A percentile compares a stretch with the other conserved stretches of the same genome.
Conservation (phyloP, 1,140 invertebrate genomes). For the Drosophila repleta region DNA sequence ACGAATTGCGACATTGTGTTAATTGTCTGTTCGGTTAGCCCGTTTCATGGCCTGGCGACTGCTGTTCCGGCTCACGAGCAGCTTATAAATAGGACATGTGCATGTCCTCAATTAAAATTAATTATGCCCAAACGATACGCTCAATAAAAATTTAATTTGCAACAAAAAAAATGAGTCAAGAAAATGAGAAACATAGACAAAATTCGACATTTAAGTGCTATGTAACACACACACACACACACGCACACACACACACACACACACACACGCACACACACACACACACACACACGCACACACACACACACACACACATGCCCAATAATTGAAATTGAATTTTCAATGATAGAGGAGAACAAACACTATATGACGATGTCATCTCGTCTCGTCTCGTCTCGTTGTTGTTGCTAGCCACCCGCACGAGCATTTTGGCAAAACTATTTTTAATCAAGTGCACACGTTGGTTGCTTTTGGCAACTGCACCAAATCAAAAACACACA, state of each 20-base stretch:
- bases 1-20: slow-evolving; percentile 19
- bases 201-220: slow-evolving; percentile 72
- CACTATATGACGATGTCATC: slow-evolving; percentile 42
- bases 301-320: slow-evolving; percentile 23
- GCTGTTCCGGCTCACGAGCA: slow-evolving; percentile 31
- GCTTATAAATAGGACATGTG: slow-evolving; percentile 30
- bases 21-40: slow-evolving; percentile 19
- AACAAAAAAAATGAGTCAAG: slow-evolving; percentile 73
- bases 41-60: slow-evolving; percentile 23
- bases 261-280: slow-evolving; percentile 29
- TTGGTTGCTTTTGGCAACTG: slow-evolving; percentile 63
- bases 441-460: slow-evolving; percentile 71
- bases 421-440: slow-evolving; percentile 66
- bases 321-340: slow-evolving; percentile 82
- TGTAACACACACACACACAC: slow-evolving; percentile 28
- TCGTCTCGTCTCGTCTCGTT: slow-evolving; percentile 16
- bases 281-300: slow-evolving; percentile 28
- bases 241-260: slow-evolving; percentile 24
- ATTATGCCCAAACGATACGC: slow-evolving; percentile 83
- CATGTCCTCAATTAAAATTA: slow-evolving; percentile 82
- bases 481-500: slow-evolving; percentile 28
- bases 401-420: slow-evolving; percentile 46
- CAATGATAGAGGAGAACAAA: slow-evolving; percentile 66
- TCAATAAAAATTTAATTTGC: slow-evolving; percentile 82
- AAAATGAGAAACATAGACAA: slow-evolving; percentile 67